phyloP scores from a whole-genome alignment of 2,113 vertebrate genomes.

The Nibea albiflora region DNA sequence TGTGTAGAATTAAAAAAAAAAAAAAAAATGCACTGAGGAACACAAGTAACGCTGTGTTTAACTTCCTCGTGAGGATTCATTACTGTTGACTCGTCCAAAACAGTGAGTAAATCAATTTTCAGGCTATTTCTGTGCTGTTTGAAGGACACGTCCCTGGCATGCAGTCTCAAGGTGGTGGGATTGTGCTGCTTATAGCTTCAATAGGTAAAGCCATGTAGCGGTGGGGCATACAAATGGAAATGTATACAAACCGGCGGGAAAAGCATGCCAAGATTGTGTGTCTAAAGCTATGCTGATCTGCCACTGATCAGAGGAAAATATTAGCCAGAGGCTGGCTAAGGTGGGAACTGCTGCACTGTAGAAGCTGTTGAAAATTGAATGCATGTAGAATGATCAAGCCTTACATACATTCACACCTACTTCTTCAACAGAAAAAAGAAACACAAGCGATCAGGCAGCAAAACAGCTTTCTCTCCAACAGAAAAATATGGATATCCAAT shows the following conservation, averaged over 20 bases:
- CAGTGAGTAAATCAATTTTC: constrained; percentile 24
- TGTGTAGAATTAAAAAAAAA: background rate
- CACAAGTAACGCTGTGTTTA: background rate
- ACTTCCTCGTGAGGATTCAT: constrained; percentile 30
- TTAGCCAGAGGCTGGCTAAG: background rate
- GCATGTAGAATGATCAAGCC: background rate
- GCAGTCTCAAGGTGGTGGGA: constrained; percentile 15
- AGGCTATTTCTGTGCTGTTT: constrained; percentile 20
- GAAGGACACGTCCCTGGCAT: constrained; percentile 52
- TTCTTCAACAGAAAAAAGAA: background rate
- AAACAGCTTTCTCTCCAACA: background rate
- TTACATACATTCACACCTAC: background rate
- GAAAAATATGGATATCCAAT: constrained; percentile 19
- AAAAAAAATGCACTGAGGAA: constrained; percentile 12
- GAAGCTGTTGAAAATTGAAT: background rate
- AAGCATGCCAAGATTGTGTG: background rate
- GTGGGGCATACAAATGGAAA: background rate
- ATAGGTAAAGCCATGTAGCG: background rate
- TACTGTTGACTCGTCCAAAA: constrained; percentile 14
- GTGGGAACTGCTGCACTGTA: background rate
- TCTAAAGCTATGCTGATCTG: constrained; percentile 18
- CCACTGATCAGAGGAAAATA: background rate
- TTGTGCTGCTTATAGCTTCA: background rate
- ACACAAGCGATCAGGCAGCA: background rate
- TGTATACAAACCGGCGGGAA: constrained; percentile 6